Evolutionary conservation across 2,888 invertebrate species (phyloP), one percentile per base, ranked within the genome.

Genomic region (Philopedon plagiatum): DNA sequence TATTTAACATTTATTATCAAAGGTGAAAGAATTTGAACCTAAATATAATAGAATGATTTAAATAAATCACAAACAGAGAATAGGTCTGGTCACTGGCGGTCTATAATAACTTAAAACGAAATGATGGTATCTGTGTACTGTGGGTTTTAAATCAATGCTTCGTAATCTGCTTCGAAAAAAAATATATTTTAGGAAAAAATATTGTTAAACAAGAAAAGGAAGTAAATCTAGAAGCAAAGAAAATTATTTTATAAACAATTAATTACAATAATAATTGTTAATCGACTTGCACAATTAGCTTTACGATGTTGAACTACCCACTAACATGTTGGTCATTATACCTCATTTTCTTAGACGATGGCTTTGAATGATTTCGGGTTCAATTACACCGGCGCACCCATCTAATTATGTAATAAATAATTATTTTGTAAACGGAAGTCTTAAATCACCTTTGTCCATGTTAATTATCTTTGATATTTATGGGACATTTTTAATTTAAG

Each of bases 401-500:
- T 21, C 26, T 26, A 58, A 58, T 58, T 58, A n/a, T n/a, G n/a
- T n/a, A 58, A 58, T 62, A 49, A 49, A 15, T 46, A 46, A 46
- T 62, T 62, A 26, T 62, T 61, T 61, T 46, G 61, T 44, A 62
- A 62, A 32, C 62, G 62, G 62, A 62, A 46, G 62, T 58, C 15
- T 26, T 41, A 39, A 58, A 58, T 58, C 58, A 41, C 1, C 9
- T 11, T 41, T 58, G 58, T 58, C 41, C 11, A 23, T 21, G 23
- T 29, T 57, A 18, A 56, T 56, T 56, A 18, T 32, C 54, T 54
- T 9, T 3, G 54, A 37, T 11, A 37, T 37, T 37, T 37, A 37
- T 37, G 7, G 7, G 26, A 26, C 26, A 26, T 3, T 26, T 26
- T 26, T 26, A 7, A 26, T 26, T 26, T 5, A 26, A 26, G 26